Percentiles rank a stretch among this genome's conserved stretches.
Conservation (phyloP, 2,888 invertebrate species). For the Dinocampus coccinellae region DNA sequence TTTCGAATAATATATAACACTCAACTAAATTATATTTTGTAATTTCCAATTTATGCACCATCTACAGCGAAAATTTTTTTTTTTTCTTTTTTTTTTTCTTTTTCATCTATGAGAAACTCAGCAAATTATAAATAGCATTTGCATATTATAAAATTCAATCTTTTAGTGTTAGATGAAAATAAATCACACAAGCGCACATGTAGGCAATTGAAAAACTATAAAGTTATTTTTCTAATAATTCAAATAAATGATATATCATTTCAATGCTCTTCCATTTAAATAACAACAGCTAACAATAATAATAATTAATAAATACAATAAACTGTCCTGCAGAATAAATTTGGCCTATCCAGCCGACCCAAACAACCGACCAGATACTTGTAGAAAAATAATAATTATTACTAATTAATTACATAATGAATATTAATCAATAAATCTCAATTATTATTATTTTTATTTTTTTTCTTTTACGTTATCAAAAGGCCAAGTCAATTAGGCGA, state of each 20-base stretch:
- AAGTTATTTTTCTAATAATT: background rate
- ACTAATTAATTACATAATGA: background rate
- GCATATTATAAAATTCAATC: background rate
- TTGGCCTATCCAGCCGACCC: background rate
- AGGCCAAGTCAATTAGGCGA: constrained; percentile 57
- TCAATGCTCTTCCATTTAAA: background rate
- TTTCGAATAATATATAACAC: background rate
- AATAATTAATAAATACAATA: background rate
- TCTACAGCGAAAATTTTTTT: background rate
- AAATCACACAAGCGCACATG: background rate
- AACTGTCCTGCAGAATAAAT: background rate
- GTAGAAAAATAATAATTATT: constrained; percentile 1
- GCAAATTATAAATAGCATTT: background rate
- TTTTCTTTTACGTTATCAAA: constrained; percentile 48
- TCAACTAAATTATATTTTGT: background rate
- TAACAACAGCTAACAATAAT: background rate
- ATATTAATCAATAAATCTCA: constrained; percentile 48
- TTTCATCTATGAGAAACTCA: background rate
- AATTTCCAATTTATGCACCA: background rate
- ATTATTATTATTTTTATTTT: too few relatives aligned
- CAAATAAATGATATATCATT: background rate
- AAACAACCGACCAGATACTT: background rate
- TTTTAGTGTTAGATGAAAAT: background rate
- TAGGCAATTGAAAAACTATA: background rate
- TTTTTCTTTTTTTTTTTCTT: background rate